Percentiles rank a stretch among this genome's conserved stretches.
Evolutionary conservation across 2,113 vertebrate genomes (phyloP).

Genomic region (Stictonetta naevosa): DNA sequence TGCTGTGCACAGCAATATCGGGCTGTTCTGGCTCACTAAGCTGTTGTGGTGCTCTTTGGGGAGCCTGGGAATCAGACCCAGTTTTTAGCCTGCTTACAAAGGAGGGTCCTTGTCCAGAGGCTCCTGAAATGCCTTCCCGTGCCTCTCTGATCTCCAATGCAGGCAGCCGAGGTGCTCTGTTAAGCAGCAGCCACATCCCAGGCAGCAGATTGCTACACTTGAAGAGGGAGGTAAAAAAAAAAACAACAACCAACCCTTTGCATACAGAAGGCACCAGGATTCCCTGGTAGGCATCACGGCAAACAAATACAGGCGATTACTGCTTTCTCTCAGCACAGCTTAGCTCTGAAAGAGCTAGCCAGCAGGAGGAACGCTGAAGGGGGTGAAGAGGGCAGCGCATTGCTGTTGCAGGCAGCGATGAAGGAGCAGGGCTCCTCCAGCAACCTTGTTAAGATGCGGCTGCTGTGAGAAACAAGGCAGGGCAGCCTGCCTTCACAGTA

Average conservation of each 20-base stretch:
- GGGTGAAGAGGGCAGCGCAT: not conserved
- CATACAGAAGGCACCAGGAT: not conserved
- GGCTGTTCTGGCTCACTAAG: not conserved
- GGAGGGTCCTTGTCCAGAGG: not conserved
- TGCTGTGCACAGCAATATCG: not conserved
- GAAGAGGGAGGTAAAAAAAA: not conserved
- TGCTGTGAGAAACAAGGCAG: constrained; percentile 6
- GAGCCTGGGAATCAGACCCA: not conserved
- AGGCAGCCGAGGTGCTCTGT: not conserved
- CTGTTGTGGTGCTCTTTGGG: not conserved
- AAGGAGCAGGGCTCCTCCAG: not conserved
- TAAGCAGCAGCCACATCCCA: not conserved
- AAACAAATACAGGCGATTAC: not conserved
- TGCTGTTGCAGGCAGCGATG: not conserved
- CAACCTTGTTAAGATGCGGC: not conserved
- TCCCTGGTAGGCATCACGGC: not conserved
- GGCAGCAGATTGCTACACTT: not conserved
- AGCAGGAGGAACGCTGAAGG: not conserved
- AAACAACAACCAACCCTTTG: not conserved
- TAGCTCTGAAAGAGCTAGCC: not conserved
- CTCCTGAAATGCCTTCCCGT: not conserved
- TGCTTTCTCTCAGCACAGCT: not conserved
- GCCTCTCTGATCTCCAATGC: not conserved
- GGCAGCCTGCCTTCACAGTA: not conserved
- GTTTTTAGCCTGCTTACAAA: constrained; percentile 8